Evolutionary conservation across 2,797 vertebrate species (phyloP), one percentile per base, ranked within the genome.

Genomic region (Botia almorhae): DNA sequence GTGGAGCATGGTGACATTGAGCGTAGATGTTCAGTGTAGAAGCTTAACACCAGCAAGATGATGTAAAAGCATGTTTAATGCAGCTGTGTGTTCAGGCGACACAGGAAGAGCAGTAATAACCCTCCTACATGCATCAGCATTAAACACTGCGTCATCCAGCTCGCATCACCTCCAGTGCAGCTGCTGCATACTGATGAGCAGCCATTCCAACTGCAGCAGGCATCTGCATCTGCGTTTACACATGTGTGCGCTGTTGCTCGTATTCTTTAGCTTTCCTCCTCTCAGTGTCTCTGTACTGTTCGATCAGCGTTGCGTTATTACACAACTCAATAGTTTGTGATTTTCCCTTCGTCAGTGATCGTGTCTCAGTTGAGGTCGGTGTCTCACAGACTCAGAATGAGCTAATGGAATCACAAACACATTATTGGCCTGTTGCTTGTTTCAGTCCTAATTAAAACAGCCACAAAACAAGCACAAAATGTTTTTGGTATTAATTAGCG

Each of bases 171-270:
- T 43, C 39, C 23, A 61, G 12, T 8, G 23, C 21, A 26, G 23
- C 11, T 56, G n/a, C 55, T 56, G 56, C 56, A 60, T 60, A 60
- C 56, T 21, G 56, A 60, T 60, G 56, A 60, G 56, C 56, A 26
- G 56, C 12, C 21, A 23, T 14, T 16, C 23, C 29, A 16, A 4
- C 53, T 73, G 53, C 70, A 53, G 50, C 11, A 55, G 26, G 48
- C 16, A 10, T 58, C 53, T 55, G 53, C 16, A 10, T 23, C 12
- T 61, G 58, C 13, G 12, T 33, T 33, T 33, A 33, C 33, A 33
- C 58, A 61, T 13, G 23, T 29, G 19, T 60, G n/a, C 55, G 3
- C 6, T 4, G 3, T 17, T 53, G 19, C 7, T 58, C 56, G 23
- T 29, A 12, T 56, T 26, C 23, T 61, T 33, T 33, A 5, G 39